Percentiles rank a stretch among this genome's conserved stretches.
Evolutionary conservation across 1,140 invertebrate genomes (phyloP).

Genomic region (Heliconius hermathena): DNA sequence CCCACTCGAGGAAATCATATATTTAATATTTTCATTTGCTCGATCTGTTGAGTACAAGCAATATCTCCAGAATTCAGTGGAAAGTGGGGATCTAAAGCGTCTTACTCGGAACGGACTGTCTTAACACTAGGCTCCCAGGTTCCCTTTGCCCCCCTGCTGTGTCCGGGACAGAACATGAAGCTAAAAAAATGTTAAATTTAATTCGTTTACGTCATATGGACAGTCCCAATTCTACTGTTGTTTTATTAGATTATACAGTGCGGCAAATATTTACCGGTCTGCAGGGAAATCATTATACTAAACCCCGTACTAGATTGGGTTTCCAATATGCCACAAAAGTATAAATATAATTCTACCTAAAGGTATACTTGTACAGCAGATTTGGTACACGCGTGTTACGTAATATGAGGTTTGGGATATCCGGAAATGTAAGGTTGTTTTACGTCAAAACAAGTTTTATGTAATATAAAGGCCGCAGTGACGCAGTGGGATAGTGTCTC

Average conservation of each 20-base stretch:
- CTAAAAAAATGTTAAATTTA: background rate
- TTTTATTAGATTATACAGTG: slow-evolving; percentile 29
- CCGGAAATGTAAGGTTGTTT: background rate
- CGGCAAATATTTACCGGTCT: slow-evolving; percentile 35
- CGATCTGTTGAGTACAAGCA: too few relatives aligned
- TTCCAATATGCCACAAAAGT: slow-evolving; percentile 22
- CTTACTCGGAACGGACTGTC: too few relatives aligned
- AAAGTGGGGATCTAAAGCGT: too few relatives aligned
- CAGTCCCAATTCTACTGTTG: slow-evolving; percentile 17
- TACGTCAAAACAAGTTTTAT: background rate
- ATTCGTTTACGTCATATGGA: slow-evolving; percentile 1
- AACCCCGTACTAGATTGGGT: slow-evolving; percentile 32
- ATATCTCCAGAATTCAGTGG: too few relatives aligned
- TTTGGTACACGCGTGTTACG: background rate
- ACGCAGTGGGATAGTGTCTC: too few relatives aligned
- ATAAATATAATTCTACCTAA: slow-evolving; percentile 14
- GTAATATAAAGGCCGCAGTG: background rate
- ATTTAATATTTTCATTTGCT: too few relatives aligned
- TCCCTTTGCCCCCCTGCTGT: too few relatives aligned
- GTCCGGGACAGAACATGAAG: too few relatives aligned
- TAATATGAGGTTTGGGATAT: background rate
- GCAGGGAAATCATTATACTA: slow-evolving; percentile 38
- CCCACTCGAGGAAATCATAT: too few relatives aligned
- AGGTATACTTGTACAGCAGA: background rate
- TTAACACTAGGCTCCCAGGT: too few relatives aligned